These are phyloP conservation scores for Anarsia innoxiella DNA, from an alignment of 2,888 invertebrate genomes.

Conservation along the genomic window DNA sequence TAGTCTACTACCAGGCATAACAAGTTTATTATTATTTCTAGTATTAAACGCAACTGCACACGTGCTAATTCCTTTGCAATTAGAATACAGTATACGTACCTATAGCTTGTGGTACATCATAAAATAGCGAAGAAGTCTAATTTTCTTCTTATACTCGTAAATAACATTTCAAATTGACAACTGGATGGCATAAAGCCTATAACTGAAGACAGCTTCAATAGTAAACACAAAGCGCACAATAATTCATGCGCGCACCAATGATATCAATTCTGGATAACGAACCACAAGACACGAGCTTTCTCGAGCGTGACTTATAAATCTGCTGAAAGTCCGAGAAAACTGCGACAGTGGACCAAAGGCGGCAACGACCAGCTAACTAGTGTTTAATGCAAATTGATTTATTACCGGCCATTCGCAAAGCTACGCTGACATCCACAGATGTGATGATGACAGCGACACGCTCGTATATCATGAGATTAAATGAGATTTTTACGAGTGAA, in stretches of 20 bases:
- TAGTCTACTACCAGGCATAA: too few relatives aligned
- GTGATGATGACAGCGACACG: conserved; percentile 19
- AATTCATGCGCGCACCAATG: conserved; percentile 17
- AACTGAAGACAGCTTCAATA: too few relatives aligned
- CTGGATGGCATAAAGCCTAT: too few relatives aligned
- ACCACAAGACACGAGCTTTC: conserved; percentile 40
- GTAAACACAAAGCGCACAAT: conserved; percentile 1
- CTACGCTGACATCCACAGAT: conserved; percentile 19
- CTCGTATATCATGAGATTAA: conserved; percentile 29
- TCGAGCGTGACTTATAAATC: conserved; percentile 53
- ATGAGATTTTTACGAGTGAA: conserved; percentile 26
- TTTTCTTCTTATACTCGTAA: too few relatives aligned
- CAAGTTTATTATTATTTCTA: too few relatives aligned
- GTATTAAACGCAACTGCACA: too few relatives aligned
- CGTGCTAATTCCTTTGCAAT: too few relatives aligned
- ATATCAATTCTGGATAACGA: conserved; percentile 32
- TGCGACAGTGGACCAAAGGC: conserved; percentile 25
- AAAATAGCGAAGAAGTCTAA: too few relatives aligned
- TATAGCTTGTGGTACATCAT: too few relatives aligned
- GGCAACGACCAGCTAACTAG: conserved; percentile 30
- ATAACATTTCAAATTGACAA: too few relatives aligned
- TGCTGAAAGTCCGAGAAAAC: conserved; percentile 11
- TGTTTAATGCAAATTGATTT: conserved; percentile 31
- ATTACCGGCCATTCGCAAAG: conserved; percentile 27
- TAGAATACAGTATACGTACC: too few relatives aligned